phyloP scores from a whole-genome alignment of 2,888 invertebrate genomes.

The Apoderus coryli region DNA sequence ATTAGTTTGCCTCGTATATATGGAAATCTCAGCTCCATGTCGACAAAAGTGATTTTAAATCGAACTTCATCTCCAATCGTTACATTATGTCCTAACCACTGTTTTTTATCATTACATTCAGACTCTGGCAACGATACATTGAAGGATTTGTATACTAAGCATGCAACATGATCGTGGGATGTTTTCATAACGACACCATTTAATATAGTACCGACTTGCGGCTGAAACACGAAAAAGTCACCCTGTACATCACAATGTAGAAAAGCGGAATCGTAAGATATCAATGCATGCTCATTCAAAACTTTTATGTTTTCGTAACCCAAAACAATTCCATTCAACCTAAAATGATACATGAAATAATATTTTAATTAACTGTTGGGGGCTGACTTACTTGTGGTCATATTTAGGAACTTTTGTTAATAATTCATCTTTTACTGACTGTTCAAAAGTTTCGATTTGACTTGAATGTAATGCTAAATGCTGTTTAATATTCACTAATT shows the following conservation, averaged over 20 bases:
- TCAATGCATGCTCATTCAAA: slow-evolving; percentile 40
- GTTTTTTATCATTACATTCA: slow-evolving; percentile 25
- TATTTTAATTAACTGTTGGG: slow-evolving; percentile 5
- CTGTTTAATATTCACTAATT: slow-evolving; percentile 37
- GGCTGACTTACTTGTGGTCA: slow-evolving; percentile 41
- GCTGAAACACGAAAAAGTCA: slow-evolving; percentile 54
- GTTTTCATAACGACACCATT: slow-evolving; percentile 54
- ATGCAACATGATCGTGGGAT: slow-evolving; percentile 48
- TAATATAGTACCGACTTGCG: slow-evolving; percentile 42
- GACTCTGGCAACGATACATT: slow-evolving; percentile 54
- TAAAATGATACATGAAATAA: slow-evolving; percentile 29
- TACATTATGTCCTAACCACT: slow-evolving; percentile 43
- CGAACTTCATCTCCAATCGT: slow-evolving; percentile 44
- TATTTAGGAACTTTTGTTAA: slow-evolving; percentile 44
- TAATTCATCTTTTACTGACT: slow-evolving; percentile 43
- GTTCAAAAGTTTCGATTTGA: slow-evolving; percentile 43
- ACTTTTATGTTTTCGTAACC: slow-evolving; percentile 51
- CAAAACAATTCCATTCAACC: slow-evolving; percentile 50
- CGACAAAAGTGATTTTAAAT: slow-evolving; percentile 43
- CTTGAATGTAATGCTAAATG: slow-evolving; percentile 48
- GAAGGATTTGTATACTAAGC: slow-evolving; percentile 53
- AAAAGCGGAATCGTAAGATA: slow-evolving; percentile 45
- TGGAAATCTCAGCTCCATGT: slow-evolving; percentile 44
- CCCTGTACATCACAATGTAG: slow-evolving; percentile 52
- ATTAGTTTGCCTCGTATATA: slow-evolving; percentile 48